Evolutionary conservation across 2,797 vertebrate species (phyloP), one percentile per base, ranked within the genome.

Genomic region (Distichodus sexfasciatus): DNA sequence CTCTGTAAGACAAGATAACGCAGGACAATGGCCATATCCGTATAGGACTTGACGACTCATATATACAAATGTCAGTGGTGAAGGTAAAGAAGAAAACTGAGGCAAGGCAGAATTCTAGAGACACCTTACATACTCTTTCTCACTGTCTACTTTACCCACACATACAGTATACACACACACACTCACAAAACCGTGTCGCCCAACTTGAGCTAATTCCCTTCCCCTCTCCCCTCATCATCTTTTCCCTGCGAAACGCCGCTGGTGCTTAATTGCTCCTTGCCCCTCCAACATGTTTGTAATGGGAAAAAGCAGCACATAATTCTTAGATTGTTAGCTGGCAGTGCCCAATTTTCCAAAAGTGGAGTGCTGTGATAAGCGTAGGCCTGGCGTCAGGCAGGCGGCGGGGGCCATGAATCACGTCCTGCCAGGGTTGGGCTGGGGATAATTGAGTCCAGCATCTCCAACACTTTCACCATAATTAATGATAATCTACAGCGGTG

Each of bases 391-490:
- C 94, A 93, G 93, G 93, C 93, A 83, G 92, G 90, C 91, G 90
- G 94, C 90, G 91, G 89, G 92, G 89, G 94, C 96, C 94, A 99
- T 99, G 97, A 98, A 99, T 98, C 97, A 99, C 94, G 85, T 90
- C 65, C 86, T 97, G 96, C 96, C 97, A 97, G 94, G 93, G 94
- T 95, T 97, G 96, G 98, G 97, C 94, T 94, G 93, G 96, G 96
- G 96, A 98, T 99, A 98, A 99, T 99, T 99, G 97, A 99, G 97
- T 98, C 96, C 96, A 99, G 97, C 97, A 99, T 98, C 96, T 98
- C 96, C 94, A 98, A 95, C 96, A 98, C 95, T 98, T 98, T 98
- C 96, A 97, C 94, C 96, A 96, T 99, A 99, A 99, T 99, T 99
- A 99, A 99, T 99, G 97, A 98, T 99, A 99, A 99, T 99, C 97